Percentiles rank a stretch among this genome's conserved stretches.
These are phyloP conservation scores for Dermatophagoides farinae DNA, from an alignment of 1,140 invertebrate genomes.

Conservation along the genomic window DNA sequence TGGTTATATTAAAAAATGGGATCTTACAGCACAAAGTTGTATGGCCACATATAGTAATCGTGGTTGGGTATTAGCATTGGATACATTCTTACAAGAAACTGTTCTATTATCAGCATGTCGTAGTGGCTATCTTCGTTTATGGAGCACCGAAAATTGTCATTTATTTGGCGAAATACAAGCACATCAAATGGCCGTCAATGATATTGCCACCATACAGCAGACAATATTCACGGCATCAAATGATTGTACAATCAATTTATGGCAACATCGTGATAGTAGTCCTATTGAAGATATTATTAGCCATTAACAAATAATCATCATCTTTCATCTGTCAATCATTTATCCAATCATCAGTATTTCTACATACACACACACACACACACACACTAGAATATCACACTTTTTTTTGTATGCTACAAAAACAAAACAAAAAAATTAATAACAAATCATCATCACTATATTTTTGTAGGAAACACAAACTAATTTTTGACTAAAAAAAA, in stretches of 20 bases:
- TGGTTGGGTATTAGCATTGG: slow-evolving; percentile 64
- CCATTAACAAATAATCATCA: neutral
- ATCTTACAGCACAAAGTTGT: slow-evolving; percentile 42
- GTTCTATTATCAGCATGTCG: slow-evolving; percentile 52
- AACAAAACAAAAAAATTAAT: too few species aligned
- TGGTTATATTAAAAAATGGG: slow-evolving; percentile 72
- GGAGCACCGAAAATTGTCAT: slow-evolving; percentile 41
- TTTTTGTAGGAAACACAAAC: too few species aligned
- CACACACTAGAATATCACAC: too few species aligned
- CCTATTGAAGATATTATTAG: neutral
- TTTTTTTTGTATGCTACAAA: too few species aligned
- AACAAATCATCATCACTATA: too few species aligned
- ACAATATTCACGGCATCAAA: slow-evolving; percentile 52
- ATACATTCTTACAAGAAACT: slow-evolving; percentile 35
- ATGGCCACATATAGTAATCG: slow-evolving; percentile 60
- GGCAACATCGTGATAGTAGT: slow-evolving; percentile 15
- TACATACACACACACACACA: too few species aligned
- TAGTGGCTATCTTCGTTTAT: slow-evolving; percentile 47
- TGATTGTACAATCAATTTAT: slow-evolving; percentile 22
- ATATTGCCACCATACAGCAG: slow-evolving; percentile 46
- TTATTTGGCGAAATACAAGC: slow-evolving; percentile 48
- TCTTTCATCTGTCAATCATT: neutral
- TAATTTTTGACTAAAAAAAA: too few species aligned
- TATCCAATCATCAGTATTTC: neutral
- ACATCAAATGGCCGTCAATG: slow-evolving; percentile 50